A percentile compares a stretch with the other conserved stretches of the same genome.
These are phyloP conservation scores for Drosophila funebris DNA, from an alignment of 1,140 invertebrate genomes.

Conservation along the genomic window DNA sequence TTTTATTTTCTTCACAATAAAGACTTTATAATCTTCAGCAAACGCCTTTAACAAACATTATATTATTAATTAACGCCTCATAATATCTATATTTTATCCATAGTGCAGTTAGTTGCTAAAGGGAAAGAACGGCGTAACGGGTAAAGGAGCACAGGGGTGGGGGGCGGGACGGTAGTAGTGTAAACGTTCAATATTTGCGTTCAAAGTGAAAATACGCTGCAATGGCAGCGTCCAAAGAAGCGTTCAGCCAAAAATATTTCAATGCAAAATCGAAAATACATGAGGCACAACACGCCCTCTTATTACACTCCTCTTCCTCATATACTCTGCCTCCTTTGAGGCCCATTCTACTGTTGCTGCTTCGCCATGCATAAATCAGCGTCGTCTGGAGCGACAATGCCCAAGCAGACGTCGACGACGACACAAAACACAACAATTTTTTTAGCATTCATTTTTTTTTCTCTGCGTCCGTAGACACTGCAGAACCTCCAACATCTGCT, in stretches of 20 bases:
- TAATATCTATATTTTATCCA: background rate
- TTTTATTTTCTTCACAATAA: too few relatives aligned
- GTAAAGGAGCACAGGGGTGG: background rate
- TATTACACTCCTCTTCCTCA: conserved; percentile 17
- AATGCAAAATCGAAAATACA: conserved; percentile 73
- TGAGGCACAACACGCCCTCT: conserved; percentile 19
- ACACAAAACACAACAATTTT: conserved; percentile 78
- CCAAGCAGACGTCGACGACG: conserved; percentile 50
- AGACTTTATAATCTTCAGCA: too few relatives aligned
- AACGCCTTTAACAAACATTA: too few relatives aligned
- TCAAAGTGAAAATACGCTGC: conserved; percentile 65
- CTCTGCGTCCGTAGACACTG: conserved; percentile 14
- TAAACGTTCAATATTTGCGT: conserved; percentile 79
- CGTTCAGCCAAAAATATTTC: conserved; percentile 78
- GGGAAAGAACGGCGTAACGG: background rate
- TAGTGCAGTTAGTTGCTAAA: background rate
- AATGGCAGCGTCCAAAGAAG: conserved; percentile 42
- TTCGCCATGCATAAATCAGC: conserved; percentile 71
- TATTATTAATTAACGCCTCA: background rate
- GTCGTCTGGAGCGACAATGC: conserved; percentile 71
- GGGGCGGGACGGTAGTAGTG: conserved; percentile 28
- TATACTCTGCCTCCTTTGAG: background rate
- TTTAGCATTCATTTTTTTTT: conserved; percentile 31
- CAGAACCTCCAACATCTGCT: conserved; percentile 16
- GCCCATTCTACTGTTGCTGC: conserved; percentile 18